Evolutionary conservation across 2,113 vertebrate species (phyloP).

Genomic region (Lophius piscatorius): DNA sequence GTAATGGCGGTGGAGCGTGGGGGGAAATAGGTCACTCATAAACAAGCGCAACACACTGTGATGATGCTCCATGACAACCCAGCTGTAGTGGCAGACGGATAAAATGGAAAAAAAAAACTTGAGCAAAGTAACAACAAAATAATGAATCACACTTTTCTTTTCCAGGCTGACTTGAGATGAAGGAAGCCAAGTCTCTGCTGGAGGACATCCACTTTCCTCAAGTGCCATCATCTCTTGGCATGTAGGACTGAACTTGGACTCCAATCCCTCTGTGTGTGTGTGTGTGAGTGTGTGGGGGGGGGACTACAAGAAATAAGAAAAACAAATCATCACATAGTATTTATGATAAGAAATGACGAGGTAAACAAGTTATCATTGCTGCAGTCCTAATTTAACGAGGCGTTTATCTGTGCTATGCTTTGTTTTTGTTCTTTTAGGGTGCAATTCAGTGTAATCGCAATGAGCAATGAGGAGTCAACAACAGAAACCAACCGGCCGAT

Average conservation of each 20-base stretch:
- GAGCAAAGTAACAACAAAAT: constrained; percentile 62
- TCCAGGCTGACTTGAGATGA: neutral
- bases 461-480: constrained; percentile 5
- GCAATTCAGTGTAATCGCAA: constrained; percentile 8
- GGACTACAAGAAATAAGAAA: neutral
- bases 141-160: constrained; percentile 7
- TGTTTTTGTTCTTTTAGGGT: constrained; percentile 11
- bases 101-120: constrained; percentile 58
- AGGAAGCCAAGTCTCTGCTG: neutral
- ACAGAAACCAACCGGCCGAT: neutral
- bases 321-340: neutral
- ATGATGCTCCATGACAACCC: constrained; percentile 68
- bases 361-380: neutral
- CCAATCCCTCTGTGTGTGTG: neutral
- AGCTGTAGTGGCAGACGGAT: constrained; percentile 75
- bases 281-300: too few species aligned
- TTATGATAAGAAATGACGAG: constrained; percentile 9
- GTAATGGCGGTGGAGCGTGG: constrained; percentile 22
- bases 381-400: neutral
- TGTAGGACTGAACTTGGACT: neutral
- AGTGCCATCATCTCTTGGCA: neutral
- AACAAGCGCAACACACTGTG: constrained; percentile 44
- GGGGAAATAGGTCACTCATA: constrained; percentile 75
- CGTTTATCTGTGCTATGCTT: neutral
- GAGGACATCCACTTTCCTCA: neutral